Evolutionary conservation across 2,888 invertebrate species (phyloP).

Genomic region (Anodontia alba): DNA sequence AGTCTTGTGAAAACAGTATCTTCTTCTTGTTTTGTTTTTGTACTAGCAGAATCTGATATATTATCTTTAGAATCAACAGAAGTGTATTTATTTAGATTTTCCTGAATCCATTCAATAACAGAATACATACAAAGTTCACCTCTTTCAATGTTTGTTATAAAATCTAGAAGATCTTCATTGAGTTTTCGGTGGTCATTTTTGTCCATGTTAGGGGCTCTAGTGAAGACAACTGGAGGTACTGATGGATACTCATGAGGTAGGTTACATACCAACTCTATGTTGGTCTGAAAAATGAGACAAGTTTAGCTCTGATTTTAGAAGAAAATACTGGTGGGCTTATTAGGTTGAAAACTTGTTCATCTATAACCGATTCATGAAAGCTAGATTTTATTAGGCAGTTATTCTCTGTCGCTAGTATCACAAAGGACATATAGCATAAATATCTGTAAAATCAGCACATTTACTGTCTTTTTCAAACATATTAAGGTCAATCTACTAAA

Average conservation of each 20-base stretch:
- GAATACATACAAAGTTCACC: constrained; percentile 91
- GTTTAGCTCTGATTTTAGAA: too few species aligned
- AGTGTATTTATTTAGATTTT: constrained; percentile 74
- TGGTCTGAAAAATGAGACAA: constrained; percentile 65
- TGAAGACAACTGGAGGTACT: constrained; percentile 89
- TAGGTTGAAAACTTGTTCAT: too few species aligned
- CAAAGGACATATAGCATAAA: too few species aligned
- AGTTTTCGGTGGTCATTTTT: constrained; percentile 88
- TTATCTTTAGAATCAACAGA: neutral
- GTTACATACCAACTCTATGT: constrained; percentile 89
- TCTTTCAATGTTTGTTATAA: constrained; percentile 86
- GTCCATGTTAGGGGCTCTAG: constrained; percentile 89
- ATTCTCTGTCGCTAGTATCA: too few species aligned
- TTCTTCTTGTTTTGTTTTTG: constrained; percentile 44
- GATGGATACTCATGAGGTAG: constrained; percentile 90
- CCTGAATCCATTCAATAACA: constrained; percentile 91
- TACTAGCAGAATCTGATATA: neutral
- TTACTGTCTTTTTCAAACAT: too few species aligned
- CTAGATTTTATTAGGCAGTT: too few species aligned
- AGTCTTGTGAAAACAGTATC: constrained; percentile 86
- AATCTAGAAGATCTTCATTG: constrained; percentile 88
- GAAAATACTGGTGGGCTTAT: too few species aligned
- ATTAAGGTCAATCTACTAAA: too few species aligned
- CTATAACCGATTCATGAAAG: too few species aligned
- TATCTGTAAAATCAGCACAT: too few species aligned